Percentiles rank a stretch among this genome's conserved stretches.
phyloP scores from a whole-genome alignment of 2,113 vertebrate genomes.

The Chinchilla lanigera region DNA sequence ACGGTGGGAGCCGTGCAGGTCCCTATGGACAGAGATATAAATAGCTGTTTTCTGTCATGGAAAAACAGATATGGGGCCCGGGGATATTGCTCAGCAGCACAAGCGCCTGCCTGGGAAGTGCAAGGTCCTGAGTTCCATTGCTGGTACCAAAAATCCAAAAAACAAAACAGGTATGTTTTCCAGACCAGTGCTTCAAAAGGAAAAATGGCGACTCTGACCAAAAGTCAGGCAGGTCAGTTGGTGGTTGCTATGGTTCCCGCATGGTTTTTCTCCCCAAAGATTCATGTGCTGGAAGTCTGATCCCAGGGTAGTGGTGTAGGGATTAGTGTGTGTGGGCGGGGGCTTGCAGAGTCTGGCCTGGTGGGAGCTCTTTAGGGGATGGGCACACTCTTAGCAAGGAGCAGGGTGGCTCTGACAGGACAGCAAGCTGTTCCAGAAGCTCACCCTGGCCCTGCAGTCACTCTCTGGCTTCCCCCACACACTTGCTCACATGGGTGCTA shows the following conservation, averaged over 20 bases:
- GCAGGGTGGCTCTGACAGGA: background rate
- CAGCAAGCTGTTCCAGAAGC: background rate
- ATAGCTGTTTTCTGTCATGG: background rate
- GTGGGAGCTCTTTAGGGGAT: background rate
- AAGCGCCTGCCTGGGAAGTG: too few species aligned
- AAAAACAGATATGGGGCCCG: background rate
- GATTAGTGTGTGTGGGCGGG: too few species aligned
- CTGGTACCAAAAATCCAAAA: too few species aligned
- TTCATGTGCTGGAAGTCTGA: background rate
- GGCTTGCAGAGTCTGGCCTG: background rate
- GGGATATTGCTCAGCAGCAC: too few species aligned
- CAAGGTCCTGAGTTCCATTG: too few species aligned
- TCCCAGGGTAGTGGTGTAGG: background rate
- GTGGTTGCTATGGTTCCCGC: background rate
- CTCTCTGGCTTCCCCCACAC: background rate
- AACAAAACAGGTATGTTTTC: background rate
- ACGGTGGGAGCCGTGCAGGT: background rate
- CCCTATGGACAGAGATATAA: background rate
- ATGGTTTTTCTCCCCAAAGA: background rate
- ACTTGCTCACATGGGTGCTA: background rate
- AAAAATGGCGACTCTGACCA: background rate
- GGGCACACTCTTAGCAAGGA: background rate
- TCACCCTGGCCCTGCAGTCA: too few species aligned
- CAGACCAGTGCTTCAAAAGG: conserved; percentile 20
- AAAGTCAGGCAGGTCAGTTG: background rate